Conservation (phyloP, 2,797 vertebrate species). For the Erpetoichthys calabaricus region DNA sequence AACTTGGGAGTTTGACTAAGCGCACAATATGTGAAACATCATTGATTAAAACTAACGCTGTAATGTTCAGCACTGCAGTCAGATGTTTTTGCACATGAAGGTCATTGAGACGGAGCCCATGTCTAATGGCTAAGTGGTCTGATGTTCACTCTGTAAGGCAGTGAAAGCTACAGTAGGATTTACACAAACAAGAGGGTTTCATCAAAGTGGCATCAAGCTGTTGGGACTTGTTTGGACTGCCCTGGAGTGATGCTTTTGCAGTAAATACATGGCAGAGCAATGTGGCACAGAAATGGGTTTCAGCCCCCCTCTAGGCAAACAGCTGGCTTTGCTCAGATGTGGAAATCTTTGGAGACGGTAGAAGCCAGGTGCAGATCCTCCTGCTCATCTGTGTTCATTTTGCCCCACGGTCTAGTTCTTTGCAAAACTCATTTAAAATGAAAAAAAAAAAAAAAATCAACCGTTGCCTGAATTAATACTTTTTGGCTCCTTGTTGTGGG, state of each 20-base stretch:
- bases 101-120: no score
- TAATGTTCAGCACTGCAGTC: no score
- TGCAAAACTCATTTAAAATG: not conserved
- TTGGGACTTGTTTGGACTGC: not conserved
- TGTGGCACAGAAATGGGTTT: not conserved
- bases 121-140: no score
- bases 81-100: no score
- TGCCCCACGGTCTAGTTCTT: not conserved
- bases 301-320: constrained; percentile 50
- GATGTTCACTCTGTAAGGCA: no score
- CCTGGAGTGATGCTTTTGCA: not conserved
- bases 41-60: no score
- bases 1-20: no score
- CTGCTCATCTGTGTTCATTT: constrained; percentile 14
- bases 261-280: not conserved
- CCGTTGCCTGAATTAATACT: constrained; percentile 30
- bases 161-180: no score
- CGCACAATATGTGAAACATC: no score
- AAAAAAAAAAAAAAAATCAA: not conserved
- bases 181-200: no score
- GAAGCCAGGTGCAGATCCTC: constrained; percentile 41
- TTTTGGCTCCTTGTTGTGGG: no score
- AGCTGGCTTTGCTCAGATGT: constrained; percentile 47
- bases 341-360: constrained; percentile 34
- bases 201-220: not conserved